Base-by-base conservation (phyloP, 2,888 invertebrate genomes). In the Tineola bisselliella region DNA sequence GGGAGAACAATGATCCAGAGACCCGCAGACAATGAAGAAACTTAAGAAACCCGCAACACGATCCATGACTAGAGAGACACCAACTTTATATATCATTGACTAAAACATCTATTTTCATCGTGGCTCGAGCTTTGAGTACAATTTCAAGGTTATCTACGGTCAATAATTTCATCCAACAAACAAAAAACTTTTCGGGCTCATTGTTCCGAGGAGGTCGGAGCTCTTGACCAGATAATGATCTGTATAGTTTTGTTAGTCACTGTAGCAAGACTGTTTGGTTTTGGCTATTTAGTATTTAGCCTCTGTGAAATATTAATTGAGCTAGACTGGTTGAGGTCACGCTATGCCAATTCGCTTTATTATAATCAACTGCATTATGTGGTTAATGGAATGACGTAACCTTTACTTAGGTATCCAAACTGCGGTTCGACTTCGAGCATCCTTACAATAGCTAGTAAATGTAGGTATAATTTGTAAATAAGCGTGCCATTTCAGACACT, bases 201-300 rank as follows among this genome's bases (percentile, higher is more conserved):
- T 62, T 62, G 44, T 54, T 63, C 63, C 64, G 61, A 62, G 52
- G 43, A 61, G 64, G 62, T 62, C 59, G 57, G 62, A 56, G 64
- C 62, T 65, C 62, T 63, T 64, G 64, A 63, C 60, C 65, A 65
- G 63, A 62, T 64, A 61, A 64, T 62, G 62, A 63, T 61, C 25
- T 56, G 8, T 38, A 10, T 38, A 38, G 10, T 18, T 56, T 19
- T 56, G 13, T 12, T 8, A 56, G 56, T 56, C 56, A 48, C 18
- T 48, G 18, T 18, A 17, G 11, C n/a, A 54, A 54, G 17, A 54
- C 17, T n/a, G 10, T n/a, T 38, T 10, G 10, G 19, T 54, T 54
- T 18, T 10, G 12, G 19, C 17, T 54, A n/a, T 44, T n/a, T 59
- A 43, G 59, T 31, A 18, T n/a, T 19, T 59, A 13, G 38, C 10